These are phyloP conservation scores for Diloba caeruleocephala DNA, from an alignment of 2,888 invertebrate genomes.

Conservation along the genomic window DNA sequence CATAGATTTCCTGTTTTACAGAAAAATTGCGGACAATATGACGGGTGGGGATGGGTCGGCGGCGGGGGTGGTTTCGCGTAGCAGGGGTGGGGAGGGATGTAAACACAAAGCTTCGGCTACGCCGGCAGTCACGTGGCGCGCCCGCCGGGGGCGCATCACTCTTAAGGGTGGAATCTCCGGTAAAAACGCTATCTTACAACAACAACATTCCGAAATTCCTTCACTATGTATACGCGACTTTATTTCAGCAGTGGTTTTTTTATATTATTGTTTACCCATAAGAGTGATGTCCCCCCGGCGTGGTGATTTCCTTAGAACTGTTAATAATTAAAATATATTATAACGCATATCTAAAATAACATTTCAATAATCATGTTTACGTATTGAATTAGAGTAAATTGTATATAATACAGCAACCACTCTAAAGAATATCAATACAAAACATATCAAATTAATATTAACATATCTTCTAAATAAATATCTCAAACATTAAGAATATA, in stretches of 20 bases:
- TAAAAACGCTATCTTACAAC: conserved; percentile 52
- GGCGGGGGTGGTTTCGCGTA: conserved; percentile 57
- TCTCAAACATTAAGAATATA: conserved; percentile 20
- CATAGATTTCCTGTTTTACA: conserved; percentile 34
- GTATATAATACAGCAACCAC: conserved; percentile 83
- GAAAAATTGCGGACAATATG: conserved; percentile 58
- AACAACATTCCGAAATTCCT: conserved; percentile 28
- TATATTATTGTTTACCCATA: conserved; percentile 57
- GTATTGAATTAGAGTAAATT: conserved; percentile 82
- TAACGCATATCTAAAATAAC: conserved; percentile 58
- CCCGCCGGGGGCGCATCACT: conserved; percentile 88
- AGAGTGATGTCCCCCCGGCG: conserved; percentile 83
- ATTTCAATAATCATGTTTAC: conserved; percentile 57
- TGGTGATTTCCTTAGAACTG: conserved; percentile 42
- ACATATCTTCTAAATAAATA: conserved; percentile 41
- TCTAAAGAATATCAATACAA: conserved; percentile 87
- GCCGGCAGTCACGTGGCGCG: conserved; percentile 88
- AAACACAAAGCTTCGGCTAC: conserved; percentile 82
- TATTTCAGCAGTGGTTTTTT: background rate
- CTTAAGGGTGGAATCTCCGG: conserved; percentile 73
- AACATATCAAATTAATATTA: conserved; percentile 82
- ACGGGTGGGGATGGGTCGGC: conserved; percentile 53
- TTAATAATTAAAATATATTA: conserved; percentile 39
- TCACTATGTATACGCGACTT: conserved; percentile 15
- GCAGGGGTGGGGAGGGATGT: conserved; percentile 69